Percentiles rank a stretch among this genome's conserved stretches.
Conservation (phyloP, 1,140 invertebrate species). For the Nautilus pompilius region DNA sequence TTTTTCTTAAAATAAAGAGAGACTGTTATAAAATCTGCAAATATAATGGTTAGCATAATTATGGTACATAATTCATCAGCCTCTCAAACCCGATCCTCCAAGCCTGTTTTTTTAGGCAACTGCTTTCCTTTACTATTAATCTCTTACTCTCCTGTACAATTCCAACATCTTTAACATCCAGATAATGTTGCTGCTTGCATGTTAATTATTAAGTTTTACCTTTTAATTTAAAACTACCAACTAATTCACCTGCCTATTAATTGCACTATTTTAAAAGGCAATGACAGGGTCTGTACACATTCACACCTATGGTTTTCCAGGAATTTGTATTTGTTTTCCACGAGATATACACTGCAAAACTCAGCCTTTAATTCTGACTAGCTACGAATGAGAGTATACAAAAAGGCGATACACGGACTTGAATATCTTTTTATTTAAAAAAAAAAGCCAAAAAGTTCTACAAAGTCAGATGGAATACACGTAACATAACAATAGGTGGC, state of each 20-base stretch:
- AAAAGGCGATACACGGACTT: background rate
- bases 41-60: background rate
- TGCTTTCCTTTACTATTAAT: background rate
- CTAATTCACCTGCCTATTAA: too few species aligned
- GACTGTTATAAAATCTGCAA: background rate
- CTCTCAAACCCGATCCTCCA: background rate
- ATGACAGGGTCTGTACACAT: too few species aligned
- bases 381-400: background rate
- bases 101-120: background rate
- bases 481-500: background rate
- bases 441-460: too few species aligned
- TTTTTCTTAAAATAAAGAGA: constrained; percentile 36
- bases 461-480: background rate
- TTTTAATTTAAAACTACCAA: background rate
- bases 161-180: background rate
- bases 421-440: background rate
- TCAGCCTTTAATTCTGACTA: background rate
- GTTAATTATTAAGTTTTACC: background rate
- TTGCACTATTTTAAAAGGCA: too few species aligned
- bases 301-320: background rate
- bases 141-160: background rate
- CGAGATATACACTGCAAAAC: background rate
- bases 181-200: background rate
- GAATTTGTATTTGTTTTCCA: background rate
- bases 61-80: too few species aligned